Percentiles rank a stretch among this genome's conserved stretches.
These are phyloP conservation scores for Montipora sp. DNA, from an alignment of 64 coral and sea anemone genomes.

Conservation along the genomic window DNA sequence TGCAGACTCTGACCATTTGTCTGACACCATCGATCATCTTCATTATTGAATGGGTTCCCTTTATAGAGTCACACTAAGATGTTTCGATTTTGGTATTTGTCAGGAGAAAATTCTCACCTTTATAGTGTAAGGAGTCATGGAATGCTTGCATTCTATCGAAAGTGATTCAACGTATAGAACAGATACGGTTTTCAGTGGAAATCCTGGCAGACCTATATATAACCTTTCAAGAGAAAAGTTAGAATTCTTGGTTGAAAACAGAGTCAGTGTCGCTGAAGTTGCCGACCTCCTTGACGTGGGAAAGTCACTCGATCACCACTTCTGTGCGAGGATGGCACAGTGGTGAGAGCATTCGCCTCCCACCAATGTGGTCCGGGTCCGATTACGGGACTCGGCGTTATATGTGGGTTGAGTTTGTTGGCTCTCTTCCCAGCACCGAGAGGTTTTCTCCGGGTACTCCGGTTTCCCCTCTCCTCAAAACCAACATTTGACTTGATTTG, in stretches of 20 bases:
- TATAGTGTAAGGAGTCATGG: not conserved
- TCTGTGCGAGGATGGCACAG: too few relatives aligned
- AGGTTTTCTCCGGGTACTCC: too few relatives aligned
- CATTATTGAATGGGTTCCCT: slow-evolving; percentile 1
- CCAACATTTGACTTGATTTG: too few relatives aligned
- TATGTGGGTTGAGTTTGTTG: too few relatives aligned
- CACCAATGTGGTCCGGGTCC: too few relatives aligned
- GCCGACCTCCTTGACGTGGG: slow-evolving; percentile 24
- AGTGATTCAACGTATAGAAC: not conserved
- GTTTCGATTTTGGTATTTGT: slow-evolving; percentile 15
- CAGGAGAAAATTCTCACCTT: not conserved
- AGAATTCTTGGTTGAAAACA: slow-evolving; percentile 48
- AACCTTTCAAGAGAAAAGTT: slow-evolving; percentile 49
- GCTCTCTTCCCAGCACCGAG: too few relatives aligned
- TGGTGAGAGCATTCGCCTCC: too few relatives aligned
- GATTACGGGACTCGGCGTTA: too few relatives aligned
- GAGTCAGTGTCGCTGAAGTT: slow-evolving; percentile 8
- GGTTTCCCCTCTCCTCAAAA: too few relatives aligned
- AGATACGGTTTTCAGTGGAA: slow-evolving; percentile 36
- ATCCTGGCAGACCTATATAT: slow-evolving; percentile 40
- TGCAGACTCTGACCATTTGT: too few relatives aligned
- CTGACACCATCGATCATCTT: not conserved
- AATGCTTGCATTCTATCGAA: not conserved
- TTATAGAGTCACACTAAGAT: not conserved
- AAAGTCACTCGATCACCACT: not conserved